Evolutionary conservation across 1,140 invertebrate species (phyloP).

Genomic region (Metaphire vulgaris): DNA sequence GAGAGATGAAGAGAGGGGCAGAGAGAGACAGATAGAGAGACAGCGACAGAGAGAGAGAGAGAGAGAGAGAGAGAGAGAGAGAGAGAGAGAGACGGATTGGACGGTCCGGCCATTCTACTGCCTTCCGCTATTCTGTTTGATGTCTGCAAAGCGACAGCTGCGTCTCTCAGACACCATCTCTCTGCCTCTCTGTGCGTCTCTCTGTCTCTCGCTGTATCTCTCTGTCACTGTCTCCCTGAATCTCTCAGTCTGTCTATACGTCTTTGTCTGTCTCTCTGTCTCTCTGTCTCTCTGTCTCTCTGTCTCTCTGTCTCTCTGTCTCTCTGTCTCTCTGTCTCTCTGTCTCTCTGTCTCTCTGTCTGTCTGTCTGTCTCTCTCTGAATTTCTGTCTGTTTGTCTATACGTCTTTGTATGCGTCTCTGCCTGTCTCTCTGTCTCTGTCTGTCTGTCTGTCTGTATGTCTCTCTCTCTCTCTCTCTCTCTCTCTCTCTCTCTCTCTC

Average conservation of each 20-base stretch:
- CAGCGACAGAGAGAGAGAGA: too few species aligned
- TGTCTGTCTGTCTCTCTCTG: not conserved
- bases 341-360: not conserved
- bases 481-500: too few species aligned
- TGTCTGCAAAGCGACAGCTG: not conserved
- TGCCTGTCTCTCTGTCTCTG: not conserved
- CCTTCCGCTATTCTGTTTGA: not conserved
- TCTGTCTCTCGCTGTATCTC: not conserved
- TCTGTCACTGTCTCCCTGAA: not conserved
- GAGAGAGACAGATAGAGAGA: too few species aligned
- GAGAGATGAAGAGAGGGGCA: too few species aligned
- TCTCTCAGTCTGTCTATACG: not conserved
- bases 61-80: too few species aligned
- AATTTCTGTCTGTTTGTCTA: not conserved
- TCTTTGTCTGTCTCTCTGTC: not conserved
- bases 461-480: too few species aligned
- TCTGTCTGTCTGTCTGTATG: not conserved
- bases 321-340: not conserved
- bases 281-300: not conserved
- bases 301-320: not conserved
- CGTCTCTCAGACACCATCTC: not conserved
- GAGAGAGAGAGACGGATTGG: too few species aligned
- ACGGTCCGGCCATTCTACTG: too few species aligned
- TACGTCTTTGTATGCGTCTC: not conserved
- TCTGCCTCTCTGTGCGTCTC: not conserved